These are phyloP conservation scores for Podarcis raffonei DNA, from an alignment of 2,113 vertebrate genomes.

Conservation along the genomic window DNA sequence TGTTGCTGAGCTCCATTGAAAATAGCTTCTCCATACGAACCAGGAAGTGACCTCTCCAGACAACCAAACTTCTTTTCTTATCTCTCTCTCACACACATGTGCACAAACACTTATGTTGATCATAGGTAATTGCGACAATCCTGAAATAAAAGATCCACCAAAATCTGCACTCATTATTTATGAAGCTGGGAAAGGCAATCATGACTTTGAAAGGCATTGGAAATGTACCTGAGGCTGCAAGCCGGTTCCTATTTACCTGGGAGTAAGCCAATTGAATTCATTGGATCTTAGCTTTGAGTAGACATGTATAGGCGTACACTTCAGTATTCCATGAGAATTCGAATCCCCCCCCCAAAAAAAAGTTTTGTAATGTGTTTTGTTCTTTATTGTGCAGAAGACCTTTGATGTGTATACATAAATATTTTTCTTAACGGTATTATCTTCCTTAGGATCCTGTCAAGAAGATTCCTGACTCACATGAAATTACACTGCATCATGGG, in stretches of 20 bases:
- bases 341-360: accelerated
- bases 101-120: too few species aligned
- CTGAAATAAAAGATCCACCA: neutral
- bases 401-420: neutral
- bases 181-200: too few species aligned
- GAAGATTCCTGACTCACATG: slow-evolving; percentile 95
- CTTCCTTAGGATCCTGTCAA: slow-evolving; percentile 85
- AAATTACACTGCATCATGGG: slow-evolving; percentile 93
- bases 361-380: neutral
- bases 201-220: neutral
- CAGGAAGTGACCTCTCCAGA: too few species aligned
- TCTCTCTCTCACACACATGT: too few species aligned
- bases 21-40: too few species aligned
- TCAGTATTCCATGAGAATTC: neutral
- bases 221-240: neutral
- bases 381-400: neutral
- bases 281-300: neutral
- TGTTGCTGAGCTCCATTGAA: too few species aligned
- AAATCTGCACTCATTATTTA: neutral
- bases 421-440: neutral
- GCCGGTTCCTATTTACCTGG: neutral
- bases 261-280: neutral
- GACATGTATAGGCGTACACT: neutral
- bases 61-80: too few species aligned
- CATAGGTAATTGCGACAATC: neutral